Evolutionary conservation across 2,888 invertebrate species (phyloP).

Genomic region (Cephus spinipes): DNA sequence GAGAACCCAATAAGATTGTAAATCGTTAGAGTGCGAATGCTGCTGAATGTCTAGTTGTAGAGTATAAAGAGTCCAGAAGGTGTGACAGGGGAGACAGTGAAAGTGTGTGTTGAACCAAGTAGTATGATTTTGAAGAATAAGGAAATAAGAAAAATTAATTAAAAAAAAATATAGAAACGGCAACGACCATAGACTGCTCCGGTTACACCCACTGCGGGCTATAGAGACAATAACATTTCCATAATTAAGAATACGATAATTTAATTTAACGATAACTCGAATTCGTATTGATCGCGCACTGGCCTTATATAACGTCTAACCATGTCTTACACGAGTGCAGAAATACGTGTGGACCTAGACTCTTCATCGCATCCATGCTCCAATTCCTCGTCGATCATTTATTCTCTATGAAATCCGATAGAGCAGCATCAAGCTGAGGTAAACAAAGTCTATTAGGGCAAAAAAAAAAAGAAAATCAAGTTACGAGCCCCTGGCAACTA

Average conservation of each 20-base stretch:
- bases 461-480: slow-evolving; percentile 1
- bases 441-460: not conserved
- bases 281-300: slow-evolving; percentile 1
- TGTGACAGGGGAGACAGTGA: not conserved
- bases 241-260: slow-evolving; percentile 7
- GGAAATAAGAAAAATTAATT: not conserved
- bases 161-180: not conserved
- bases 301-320: slow-evolving; percentile 1
- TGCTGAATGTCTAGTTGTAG: not conserved
- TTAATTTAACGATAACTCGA: slow-evolving; percentile 1
- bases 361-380: not conserved
- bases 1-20: not conserved
- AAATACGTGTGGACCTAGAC: not conserved
- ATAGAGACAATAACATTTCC: slow-evolving; percentile 26
- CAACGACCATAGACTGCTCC: not conserved
- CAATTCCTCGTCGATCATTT: not conserved
- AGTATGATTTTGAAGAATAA: not conserved
- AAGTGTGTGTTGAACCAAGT: not conserved
- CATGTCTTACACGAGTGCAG: not conserved
- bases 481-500: not conserved
- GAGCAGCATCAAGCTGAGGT: not conserved
- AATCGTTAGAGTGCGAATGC: not conserved
- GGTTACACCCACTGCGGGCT: slow-evolving; percentile 1
- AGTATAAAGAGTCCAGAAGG: not conserved
- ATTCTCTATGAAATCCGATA: not conserved